Conservation (phyloP, 2,113 vertebrate genomes). For the Riparia riparia region DNA sequence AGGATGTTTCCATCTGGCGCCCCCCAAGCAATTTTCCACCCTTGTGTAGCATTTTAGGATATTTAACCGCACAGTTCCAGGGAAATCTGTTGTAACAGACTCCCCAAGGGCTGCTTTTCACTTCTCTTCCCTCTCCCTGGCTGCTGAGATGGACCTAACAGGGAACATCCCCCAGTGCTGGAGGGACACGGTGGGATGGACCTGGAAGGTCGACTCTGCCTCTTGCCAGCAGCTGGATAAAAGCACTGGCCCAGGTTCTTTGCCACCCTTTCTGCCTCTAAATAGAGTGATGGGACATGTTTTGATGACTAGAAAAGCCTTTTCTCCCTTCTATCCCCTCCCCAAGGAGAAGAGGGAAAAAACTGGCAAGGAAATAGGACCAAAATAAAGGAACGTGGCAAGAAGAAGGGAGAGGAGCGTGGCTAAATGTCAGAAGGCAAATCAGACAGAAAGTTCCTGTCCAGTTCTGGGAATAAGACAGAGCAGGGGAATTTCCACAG, state of each 20-base stretch:
- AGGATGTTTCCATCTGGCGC: background rate
- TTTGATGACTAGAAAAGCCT: background rate
- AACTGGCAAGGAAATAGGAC: background rate
- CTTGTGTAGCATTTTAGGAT: background rate
- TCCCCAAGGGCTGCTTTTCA: background rate
- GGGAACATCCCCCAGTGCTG: background rate
- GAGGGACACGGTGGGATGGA: background rate
- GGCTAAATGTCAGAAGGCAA: background rate
- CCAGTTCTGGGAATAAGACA: background rate
- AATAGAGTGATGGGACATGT: background rate
- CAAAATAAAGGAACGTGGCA: background rate
- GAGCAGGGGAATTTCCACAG: background rate
- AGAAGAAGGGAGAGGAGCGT: background rate
- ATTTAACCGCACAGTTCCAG: background rate
- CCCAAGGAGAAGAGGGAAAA: accelerated
- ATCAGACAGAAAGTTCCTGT: background rate
- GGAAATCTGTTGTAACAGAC: background rate
- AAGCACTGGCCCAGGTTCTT: background rate
- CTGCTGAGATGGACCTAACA: background rate
- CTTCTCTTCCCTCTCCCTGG: background rate
- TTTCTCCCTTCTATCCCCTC: background rate
- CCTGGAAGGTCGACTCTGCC: accelerated
- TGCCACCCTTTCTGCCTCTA: background rate
- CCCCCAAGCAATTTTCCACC: background rate
- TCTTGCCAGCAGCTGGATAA: background rate